Evolutionary conservation across 2,797 vertebrate genomes (phyloP), one percentile per base, ranked within the genome.

Genomic region (Caiman crocodilus): DNA sequence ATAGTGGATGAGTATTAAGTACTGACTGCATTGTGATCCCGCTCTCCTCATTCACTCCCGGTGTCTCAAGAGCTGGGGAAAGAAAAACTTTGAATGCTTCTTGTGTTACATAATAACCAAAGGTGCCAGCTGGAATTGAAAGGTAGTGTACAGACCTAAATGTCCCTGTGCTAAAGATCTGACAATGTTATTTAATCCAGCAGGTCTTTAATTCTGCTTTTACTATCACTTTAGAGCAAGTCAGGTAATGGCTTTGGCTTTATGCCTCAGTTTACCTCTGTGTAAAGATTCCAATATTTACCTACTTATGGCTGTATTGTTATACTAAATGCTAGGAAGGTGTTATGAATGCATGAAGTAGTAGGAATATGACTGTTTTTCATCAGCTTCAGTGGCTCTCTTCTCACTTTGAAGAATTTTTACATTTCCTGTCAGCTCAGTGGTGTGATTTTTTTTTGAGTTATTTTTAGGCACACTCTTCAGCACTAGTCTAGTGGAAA

Each of bases 381-480:
- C 42, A 35, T 57, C 81, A 78, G 30, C 23, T 88, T 84, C 7
- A 2, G 14, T 89, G 56, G 58, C 71, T 89, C 80, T 92, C 55
- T 56, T 50, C 42, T 50, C 42, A 50, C 82, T 93, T 94, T 97
- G 81, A 88, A 89, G 94, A 76, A 85, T 88, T 90, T 93, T 93
- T 94, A 88, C 26, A 76, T 74, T 97, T 96, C 94, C 90, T 96
- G 93, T 95, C 84, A 95, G 83, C 88, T 94, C 75, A 94, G 57
- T 57, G 42, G 86, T 89, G 73, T 94, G 76, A 87, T 84, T 78
- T 82, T 89, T 64, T 87, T 76, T 16, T 20, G 76, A 14, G 67
- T 90, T 96, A 92, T 95, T 97, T 95, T 96, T 96, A 94, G 84
- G 59, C 18, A 80, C 82, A 32, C 30, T 82, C 67, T 96, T 92